Percentiles rank a stretch among this genome's conserved stretches.
Conservation (phyloP, 2,888 invertebrate genomes). For the Lasius fuliginosus region DNA sequence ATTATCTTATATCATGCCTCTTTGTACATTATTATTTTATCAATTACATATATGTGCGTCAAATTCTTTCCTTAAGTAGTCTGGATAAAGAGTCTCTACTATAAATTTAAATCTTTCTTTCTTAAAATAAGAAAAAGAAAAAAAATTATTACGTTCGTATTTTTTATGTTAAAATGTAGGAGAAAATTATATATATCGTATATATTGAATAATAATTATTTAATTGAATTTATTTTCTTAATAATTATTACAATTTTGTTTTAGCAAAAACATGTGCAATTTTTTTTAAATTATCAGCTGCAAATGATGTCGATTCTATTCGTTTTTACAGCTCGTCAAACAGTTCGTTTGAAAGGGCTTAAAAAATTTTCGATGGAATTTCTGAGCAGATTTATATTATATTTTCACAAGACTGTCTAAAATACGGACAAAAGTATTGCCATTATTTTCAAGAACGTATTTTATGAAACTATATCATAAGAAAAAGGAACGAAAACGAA, state of each 20-base stretch:
- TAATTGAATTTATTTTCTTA: background rate
- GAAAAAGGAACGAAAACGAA: background rate
- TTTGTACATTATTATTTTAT: slow-evolving; percentile 38
- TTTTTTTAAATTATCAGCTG: slow-evolving; percentile 33
- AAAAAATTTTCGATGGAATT: slow-evolving; percentile 27
- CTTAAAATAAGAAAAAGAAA: background rate
- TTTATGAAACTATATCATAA: slow-evolving; percentile 33
- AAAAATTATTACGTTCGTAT: background rate
- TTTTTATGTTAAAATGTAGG: background rate
- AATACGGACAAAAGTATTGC: slow-evolving; percentile 11
- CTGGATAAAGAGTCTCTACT: background rate
- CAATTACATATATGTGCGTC: slow-evolving; percentile 4
- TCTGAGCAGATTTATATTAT: background rate
- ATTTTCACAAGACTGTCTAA: slow-evolving; percentile 50
- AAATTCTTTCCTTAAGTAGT: background rate
- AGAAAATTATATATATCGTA: background rate
- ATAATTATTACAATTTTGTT: background rate
- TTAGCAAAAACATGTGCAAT: background rate
- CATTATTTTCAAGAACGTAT: slow-evolving; percentile 41
- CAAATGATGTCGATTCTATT: slow-evolving; percentile 10
- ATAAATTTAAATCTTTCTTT: background rate
- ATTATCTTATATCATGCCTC: slow-evolving; percentile 17
- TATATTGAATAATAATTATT: background rate
- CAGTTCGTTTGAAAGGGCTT: slow-evolving; percentile 49
- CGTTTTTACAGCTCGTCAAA: slow-evolving; percentile 60